phyloP scores from a whole-genome alignment of 2,888 invertebrate genomes.

The Halictus ligatus region DNA sequence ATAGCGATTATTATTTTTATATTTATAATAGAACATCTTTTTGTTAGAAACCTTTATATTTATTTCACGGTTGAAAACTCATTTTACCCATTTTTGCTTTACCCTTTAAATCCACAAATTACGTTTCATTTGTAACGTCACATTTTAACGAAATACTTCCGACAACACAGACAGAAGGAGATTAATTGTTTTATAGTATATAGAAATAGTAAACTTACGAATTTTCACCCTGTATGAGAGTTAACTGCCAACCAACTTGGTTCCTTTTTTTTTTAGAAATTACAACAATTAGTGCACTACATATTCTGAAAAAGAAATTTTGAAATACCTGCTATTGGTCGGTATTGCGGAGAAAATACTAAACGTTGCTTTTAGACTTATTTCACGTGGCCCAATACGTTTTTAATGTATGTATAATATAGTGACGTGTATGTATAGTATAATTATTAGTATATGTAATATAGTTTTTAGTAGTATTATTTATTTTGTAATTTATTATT shows the following conservation, averaged over 20 bases:
- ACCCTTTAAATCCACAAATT: no score
- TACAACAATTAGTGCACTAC: not conserved
- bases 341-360: not conserved
- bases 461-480: not conserved
- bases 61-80: not conserved
- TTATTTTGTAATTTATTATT: no score
- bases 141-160: no score
- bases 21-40: not conserved
- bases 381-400: not conserved
- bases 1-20: not conserved
- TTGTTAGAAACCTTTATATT: not conserved
- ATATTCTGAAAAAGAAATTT: not conserved
- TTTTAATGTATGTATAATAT: not conserved
- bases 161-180: no score
- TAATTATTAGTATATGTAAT: no score
- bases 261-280: not conserved
- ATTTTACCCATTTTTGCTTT: not conserved
- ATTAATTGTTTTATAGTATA: no score
- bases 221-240: not conserved
- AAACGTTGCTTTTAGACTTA: not conserved
- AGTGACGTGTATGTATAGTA: no score
- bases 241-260: not conserved
- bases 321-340: not conserved
- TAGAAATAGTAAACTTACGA: not conserved
- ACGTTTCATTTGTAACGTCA: no score